Percentiles rank a stretch among this genome's conserved stretches.
phyloP scores from a whole-genome alignment of 2,888 invertebrate species.

The Eupithecia inturbata region DNA sequence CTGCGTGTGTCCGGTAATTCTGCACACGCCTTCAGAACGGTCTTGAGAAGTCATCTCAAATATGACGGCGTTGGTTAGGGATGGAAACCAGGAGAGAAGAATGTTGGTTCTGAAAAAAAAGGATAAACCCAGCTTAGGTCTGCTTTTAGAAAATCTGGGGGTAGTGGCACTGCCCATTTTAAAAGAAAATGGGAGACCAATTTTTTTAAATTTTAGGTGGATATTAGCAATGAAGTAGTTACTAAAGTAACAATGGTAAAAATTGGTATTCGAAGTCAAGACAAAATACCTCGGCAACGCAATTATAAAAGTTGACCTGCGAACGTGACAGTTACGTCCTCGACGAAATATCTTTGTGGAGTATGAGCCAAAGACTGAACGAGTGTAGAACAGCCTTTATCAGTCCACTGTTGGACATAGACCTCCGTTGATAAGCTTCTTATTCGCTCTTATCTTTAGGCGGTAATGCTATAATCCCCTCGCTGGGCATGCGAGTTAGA shows the following conservation, averaged over 20 bases:
- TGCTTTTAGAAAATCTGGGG: background rate
- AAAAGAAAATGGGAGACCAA: background rate
- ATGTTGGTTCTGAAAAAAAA: constrained; percentile 24
- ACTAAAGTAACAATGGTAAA: no score
- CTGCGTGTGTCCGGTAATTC: constrained; percentile 24
- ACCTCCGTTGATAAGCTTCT: background rate
- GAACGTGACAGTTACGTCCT: no score
- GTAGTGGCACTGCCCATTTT: background rate
- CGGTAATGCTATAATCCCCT: no score
- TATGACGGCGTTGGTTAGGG: constrained; percentile 20
- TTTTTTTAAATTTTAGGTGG: background rate
- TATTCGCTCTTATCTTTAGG: background rate
- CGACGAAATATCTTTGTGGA: no score
- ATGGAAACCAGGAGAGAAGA: constrained; percentile 31
- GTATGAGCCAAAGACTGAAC: no score
- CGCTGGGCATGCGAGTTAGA: background rate
- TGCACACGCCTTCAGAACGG: constrained; percentile 24
- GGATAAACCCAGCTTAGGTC: no score
- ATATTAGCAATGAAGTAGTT: no score
- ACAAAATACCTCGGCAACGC: no score
- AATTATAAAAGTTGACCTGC: no score
- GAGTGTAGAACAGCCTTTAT: background rate
- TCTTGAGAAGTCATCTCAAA: constrained; percentile 7
- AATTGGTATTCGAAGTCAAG: background rate
- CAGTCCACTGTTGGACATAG: background rate